Base-by-base conservation (phyloP, 2,113 vertebrate genomes). In the Budorcas taxicolor region DNA sequence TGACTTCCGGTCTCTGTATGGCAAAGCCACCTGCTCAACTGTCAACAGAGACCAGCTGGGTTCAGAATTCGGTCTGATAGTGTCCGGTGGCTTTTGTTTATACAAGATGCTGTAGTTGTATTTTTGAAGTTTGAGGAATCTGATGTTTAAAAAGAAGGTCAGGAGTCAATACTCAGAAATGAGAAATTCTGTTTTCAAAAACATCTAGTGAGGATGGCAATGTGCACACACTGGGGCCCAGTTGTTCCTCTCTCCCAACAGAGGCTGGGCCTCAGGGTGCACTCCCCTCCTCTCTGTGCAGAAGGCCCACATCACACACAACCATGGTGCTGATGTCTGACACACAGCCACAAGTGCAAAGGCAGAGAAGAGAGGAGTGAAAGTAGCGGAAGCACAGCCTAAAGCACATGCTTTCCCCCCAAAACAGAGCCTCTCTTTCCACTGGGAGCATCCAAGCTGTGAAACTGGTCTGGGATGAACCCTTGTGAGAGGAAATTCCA, bases 71-170 rank as follows among this genome's bases (percentile, higher is more conserved):
- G 27, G 36, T 27, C 40, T 87, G 97, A 98, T 31, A 97, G 89
- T 96, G 94, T 94, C 97, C 94, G 97, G 98, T 98, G 87, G 96
- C 96, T 98, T 98, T 78, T 78, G 95, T 98, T 97, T 98, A 86
- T 6, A 98, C 83, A 71, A 3, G 98, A 71, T 21, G n/a, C n/a
- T 71, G n/a, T 67, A n/a, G 16, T 67, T 10, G 33, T 67, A 67
- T 67, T 67, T 67, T n/a, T 67, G 62, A 97, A 97, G 98, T 97
- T 90, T 98, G 60, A 99, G 97, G 97, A 99, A 98, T 94, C 98
- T 98, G 92, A 12, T 96, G 96, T 97, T 98, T 96, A 45, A 97
- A 27, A 45, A n/a, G 25, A 58, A 96, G 55, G 40, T 76, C 71
- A 43, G 53, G 97, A 96, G 96, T 98, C 94, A 98, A 98, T 92